Percentiles rank a stretch among this genome's conserved stretches.
These are phyloP conservation scores for Myotis lucifugus DNA, from an alignment of 2,113 vertebrate genomes.

Conservation along the genomic window DNA sequence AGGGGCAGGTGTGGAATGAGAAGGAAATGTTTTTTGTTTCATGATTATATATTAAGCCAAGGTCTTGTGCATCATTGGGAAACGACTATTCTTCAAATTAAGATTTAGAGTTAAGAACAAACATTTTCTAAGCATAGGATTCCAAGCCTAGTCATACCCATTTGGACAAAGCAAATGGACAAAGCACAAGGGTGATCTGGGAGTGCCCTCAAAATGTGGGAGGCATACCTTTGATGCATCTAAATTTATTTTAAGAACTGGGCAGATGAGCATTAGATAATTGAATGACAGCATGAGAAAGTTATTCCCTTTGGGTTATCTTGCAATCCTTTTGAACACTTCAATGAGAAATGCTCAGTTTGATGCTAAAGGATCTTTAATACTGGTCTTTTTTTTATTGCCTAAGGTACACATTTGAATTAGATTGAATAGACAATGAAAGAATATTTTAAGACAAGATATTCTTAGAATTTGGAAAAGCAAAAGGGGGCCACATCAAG, in stretches of 20 bases:
- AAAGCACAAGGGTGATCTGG: not conserved
- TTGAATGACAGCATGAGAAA: not conserved
- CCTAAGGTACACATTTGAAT: not conserved
- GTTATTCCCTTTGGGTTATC: not conserved
- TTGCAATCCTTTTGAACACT: not conserved
- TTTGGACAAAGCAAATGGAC: not conserved
- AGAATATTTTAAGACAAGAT: not conserved
- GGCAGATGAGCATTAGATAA: not conserved
- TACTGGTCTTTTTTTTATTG: not conserved
- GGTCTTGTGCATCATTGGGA: not conserved
- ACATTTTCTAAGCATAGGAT: not conserved
- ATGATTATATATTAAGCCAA: not conserved
- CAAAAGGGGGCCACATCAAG: not conserved
- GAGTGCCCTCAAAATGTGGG: not conserved
- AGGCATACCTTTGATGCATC: not conserved
- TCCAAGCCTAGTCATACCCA: not conserved
- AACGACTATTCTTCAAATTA: not conserved
- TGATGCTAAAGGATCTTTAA: not conserved
- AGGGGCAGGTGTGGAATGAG: not conserved
- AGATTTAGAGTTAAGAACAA: not conserved
- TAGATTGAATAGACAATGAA: not conserved
- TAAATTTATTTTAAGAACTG: not conserved
- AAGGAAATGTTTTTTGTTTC: not conserved
- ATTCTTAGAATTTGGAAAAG: not conserved
- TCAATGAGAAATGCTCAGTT: not conserved